Base-by-base conservation (phyloP, 2,888 invertebrate species). In the Hydriomena furcata region DNA sequence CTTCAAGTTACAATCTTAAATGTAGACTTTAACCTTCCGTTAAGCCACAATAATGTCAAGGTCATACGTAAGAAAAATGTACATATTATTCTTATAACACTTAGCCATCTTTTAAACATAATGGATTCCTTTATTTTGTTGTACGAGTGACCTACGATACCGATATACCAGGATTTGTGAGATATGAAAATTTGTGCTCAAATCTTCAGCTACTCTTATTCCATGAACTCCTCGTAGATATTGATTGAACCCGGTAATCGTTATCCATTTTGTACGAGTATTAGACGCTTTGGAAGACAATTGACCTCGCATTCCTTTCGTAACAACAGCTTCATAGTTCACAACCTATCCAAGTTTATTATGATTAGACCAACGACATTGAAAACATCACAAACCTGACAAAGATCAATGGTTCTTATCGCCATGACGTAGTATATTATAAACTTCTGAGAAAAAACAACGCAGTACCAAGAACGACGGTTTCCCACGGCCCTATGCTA, bases 401-500 rank as follows among this genome's bases (percentile, higher is more conserved):
- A 36, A 35, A 42, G 37, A 46, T 55, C 47, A 53, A 52, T 42
- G 45, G 23, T 44, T 30, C 45, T 40, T 50, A 45, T 40, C 48
- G 34, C 27, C 45, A 21, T 68, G 68, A 71, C 71, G 70, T 61
- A 42, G 7, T n/a, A 4, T 17, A 17, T 17, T 17, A n/a, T n/a
- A 17, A 38, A 20, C 36, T 74, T 69, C 69, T 65, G 21, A 66
- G 74, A 72, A 76, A 76, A 71, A 73, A 67, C 60, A 47, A 49
- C 52, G 47, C 27, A 54, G 50, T 77, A 69, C 72, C 61, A 47
- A 64, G 76, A 75, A 77, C 61, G 52, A 55, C 62, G 52, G 65
- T 69, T 77, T 77, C 78, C 71, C 78, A 78, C 78, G 76, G 78
- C 75, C 76, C 73, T 74, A 42, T 57, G 52, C 46, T 51, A 49